Evolutionary conservation across 2,113 vertebrate species (phyloP), one percentile per base, ranked within the genome.

Genomic region (Epinephelus fuscoguttatus): DNA sequence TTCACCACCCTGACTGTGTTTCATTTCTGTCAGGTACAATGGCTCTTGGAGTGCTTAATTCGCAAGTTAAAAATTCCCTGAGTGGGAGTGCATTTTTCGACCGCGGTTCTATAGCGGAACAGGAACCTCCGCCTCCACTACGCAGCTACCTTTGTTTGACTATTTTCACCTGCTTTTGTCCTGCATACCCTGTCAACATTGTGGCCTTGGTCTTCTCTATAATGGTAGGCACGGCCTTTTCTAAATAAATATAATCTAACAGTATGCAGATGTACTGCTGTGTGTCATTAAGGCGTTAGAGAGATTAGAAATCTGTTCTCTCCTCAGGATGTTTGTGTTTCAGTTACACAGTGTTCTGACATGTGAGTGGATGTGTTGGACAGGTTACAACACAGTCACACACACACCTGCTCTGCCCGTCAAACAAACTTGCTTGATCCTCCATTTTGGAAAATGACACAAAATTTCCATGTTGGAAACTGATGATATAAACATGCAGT

Each of bases 181-280:
- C 97, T 6, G 96, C 97, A 1, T 97, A 97, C 90, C 97, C 97
- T 2, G 11, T 98, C 93, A 98, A 98, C 91, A 96, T 98, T 21
- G 96, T 98, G 84, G 96, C 94, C 70, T 94, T 98, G 86, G 96
- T 97, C 81, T 97, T 96, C 88, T 96, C 97, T 33, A 88, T 97
- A 87, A 97, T 98, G 97, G 97, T 98, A 88, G 96, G 97, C 93
- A 37, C 4, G 9, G 40, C 40, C 1, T 25, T 5, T 59, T 21
- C 14, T 73, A 27, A 45, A 23, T 52, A 66, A 27, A 25, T 12
- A 40, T 60, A 4, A 72, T 45, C 6, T 30, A 18, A 62, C 7
- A 25, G 52, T 21, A 47, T 23, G 0, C 21, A 23, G 14, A 59
- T 63, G 70, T 42, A 23, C 37, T 40, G 59, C 27, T 72, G 19